phyloP scores from a whole-genome alignment of 2,113 vertebrate species.

The Cnemophilus loriae region DNA sequence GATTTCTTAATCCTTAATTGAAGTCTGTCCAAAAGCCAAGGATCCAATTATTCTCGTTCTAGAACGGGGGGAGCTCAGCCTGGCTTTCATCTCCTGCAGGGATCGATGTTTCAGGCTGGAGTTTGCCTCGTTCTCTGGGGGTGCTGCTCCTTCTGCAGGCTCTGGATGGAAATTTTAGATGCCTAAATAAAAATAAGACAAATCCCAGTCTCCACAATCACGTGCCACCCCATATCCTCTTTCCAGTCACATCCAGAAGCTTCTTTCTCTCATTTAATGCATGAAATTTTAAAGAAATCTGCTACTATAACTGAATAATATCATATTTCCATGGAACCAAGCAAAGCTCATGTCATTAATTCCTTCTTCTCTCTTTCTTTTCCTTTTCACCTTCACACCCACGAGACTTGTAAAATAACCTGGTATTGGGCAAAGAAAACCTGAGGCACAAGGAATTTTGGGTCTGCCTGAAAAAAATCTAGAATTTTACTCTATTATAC shows the following conservation, averaged over 20 bases:
- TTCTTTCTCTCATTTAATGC: not conserved
- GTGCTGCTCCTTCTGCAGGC: not conserved
- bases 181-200: not conserved
- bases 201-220: not conserved
- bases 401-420: not conserved
- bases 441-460: not conserved
- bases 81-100: not conserved
- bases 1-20: not conserved
- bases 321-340: not conserved
- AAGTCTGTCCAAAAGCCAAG: not conserved
- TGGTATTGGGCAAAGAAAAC: not conserved
- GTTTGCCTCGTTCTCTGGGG: not conserved
- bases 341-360: not conserved
- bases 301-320: not conserved
- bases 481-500: not conserved
- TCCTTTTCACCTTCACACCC: not conserved
- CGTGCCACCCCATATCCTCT: not conserved
- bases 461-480: not conserved
- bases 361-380: not conserved
- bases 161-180: not conserved
- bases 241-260: not conserved
- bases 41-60: not conserved
- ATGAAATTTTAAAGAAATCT: not conserved
- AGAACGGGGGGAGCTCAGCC: not conserved
- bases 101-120: not conserved